phyloP scores from a whole-genome alignment of 1,140 invertebrate genomes.

The Megathymus violae region DNA sequence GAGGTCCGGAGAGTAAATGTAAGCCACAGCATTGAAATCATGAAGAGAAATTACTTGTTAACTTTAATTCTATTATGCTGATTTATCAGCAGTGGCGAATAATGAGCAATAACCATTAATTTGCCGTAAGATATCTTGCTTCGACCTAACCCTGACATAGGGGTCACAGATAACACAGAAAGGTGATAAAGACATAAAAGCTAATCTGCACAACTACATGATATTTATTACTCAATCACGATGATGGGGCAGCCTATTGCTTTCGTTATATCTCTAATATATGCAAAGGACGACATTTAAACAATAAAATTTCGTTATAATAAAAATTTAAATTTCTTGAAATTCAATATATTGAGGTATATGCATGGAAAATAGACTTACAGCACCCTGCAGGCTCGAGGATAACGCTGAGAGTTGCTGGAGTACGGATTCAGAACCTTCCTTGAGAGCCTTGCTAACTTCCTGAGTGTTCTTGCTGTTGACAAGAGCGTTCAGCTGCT shows the following conservation, averaged over 20 bases:
- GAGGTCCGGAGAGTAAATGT: too few species aligned
- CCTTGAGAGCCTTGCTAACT: slow-evolving; percentile 66
- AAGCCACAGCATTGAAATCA: not conserved
- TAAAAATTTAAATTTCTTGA: too few species aligned
- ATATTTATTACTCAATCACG: not conserved
- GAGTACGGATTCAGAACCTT: slow-evolving; percentile 64
- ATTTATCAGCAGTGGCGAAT: not conserved
- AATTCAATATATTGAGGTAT: too few species aligned
- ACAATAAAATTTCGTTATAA: too few species aligned
- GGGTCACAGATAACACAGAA: slow-evolving; percentile 10
- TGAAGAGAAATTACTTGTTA: not conserved
- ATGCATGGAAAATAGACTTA: too few species aligned
- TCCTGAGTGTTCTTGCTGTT: slow-evolving; percentile 70
- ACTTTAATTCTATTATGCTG: not conserved
- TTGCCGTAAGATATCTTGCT: slow-evolving; percentile 5
- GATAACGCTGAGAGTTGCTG: slow-evolving; percentile 63
- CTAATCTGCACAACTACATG: not conserved
- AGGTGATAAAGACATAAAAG: not conserved
- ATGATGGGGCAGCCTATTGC: too few species aligned
- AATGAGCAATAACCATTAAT: slow-evolving; percentile 11
- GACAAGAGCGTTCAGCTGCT: slow-evolving; percentile 58
- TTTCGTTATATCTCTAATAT: too few species aligned
- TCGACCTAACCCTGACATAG: slow-evolving; percentile 6
- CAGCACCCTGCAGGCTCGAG: slow-evolving; percentile 57
- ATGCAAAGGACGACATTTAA: too few species aligned